Conservation (phyloP, 2,797 vertebrate genomes). For the Rallus crepitans region DNA sequence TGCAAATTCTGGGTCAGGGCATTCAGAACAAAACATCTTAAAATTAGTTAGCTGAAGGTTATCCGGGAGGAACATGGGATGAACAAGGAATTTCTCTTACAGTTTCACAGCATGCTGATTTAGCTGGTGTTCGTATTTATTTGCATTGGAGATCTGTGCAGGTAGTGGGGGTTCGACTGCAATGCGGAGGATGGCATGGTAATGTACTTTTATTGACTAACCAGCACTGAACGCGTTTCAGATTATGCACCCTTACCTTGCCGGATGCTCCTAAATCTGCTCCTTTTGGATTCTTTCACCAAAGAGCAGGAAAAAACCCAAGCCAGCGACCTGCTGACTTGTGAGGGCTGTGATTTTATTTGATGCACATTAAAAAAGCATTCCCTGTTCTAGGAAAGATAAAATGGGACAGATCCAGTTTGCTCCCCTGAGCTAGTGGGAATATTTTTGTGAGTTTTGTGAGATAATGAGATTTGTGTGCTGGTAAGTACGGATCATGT, state of each 20-base stretch:
- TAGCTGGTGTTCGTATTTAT: background rate
- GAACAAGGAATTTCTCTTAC: background rate
- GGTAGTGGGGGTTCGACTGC: constrained; percentile 29
- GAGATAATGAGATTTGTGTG: background rate
- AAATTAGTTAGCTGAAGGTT: background rate
- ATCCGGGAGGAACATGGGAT: background rate
- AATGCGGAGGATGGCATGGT: constrained; percentile 15
- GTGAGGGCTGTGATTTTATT: background rate
- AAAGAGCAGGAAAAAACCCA: background rate
- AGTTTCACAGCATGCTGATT: background rate
- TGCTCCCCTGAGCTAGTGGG: background rate
- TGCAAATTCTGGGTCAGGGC: background rate
- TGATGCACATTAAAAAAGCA: background rate
- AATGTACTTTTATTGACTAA: constrained; percentile 37
- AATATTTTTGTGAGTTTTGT: background rate
- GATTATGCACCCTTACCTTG: background rate
- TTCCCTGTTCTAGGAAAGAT: background rate
- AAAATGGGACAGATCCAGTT: background rate
- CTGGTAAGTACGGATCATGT: background rate
- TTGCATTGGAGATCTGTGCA: constrained; percentile 35
- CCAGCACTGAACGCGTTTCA: background rate
- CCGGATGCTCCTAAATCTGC: background rate
- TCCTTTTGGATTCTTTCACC: background rate
- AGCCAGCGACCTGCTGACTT: background rate
- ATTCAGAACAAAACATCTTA: background rate